These are phyloP conservation scores for Penaeus chinensis DNA, from an alignment of 1,140 invertebrate genomes.

Conservation along the genomic window DNA sequence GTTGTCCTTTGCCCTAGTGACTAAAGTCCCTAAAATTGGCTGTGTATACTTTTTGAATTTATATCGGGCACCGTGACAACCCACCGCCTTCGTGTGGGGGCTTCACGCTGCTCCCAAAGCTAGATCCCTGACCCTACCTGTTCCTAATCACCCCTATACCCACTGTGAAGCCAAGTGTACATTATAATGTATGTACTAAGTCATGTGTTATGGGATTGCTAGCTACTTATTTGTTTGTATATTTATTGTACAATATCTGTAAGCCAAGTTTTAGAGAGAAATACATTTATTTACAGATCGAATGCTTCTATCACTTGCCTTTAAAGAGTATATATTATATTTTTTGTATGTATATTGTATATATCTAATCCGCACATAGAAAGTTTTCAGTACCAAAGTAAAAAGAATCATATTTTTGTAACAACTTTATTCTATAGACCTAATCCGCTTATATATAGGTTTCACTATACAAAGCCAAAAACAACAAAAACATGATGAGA, in stretches of 20 bases:
- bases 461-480: no score
- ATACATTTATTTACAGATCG: slow-evolving; percentile 58
- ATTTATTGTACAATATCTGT: slow-evolving; percentile 59
- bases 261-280: slow-evolving; percentile 60
- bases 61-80: not conserved
- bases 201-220: slow-evolving; percentile 43
- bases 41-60: slow-evolving; percentile 18
- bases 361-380: no score
- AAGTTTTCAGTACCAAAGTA: no score
- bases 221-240: slow-evolving; percentile 56
- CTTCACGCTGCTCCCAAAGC: no score
- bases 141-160: not conserved
- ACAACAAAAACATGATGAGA: no score
- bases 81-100: not conserved
- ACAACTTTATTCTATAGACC: no score
- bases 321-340: not conserved
- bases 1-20: slow-evolving; percentile 25
- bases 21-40: slow-evolving; percentile 15
- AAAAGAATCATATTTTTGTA: no score
- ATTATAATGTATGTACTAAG: slow-evolving; percentile 28
- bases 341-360: no score
- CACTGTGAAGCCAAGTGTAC: slow-evolving; percentile 4
- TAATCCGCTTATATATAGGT: no score
- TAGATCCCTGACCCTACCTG: not conserved
- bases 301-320: slow-evolving; percentile 24